phyloP scores from a whole-genome alignment of 2,113 vertebrate genomes.

The Megatriorchis doriae region DNA sequence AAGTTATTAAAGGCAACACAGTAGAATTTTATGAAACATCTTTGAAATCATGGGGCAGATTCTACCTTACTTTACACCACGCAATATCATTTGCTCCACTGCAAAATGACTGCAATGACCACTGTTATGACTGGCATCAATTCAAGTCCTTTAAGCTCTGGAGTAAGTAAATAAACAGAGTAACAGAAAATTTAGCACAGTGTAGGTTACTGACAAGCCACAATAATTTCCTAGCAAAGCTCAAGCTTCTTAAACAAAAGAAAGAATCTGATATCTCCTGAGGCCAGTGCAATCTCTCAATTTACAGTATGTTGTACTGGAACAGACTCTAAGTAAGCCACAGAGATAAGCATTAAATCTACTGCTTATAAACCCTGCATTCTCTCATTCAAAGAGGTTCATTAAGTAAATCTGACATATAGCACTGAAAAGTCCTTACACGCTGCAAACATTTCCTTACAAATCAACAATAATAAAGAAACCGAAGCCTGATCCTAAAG shows the following conservation, averaged over 20 bases:
- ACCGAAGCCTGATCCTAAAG: background rate
- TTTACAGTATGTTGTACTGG: background rate
- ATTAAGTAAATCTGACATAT: background rate
- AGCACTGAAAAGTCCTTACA: background rate
- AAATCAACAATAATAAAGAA: constrained; percentile 24
- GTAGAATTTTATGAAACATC: background rate
- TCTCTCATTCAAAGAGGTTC: background rate
- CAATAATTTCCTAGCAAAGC: background rate
- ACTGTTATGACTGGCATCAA: background rate
- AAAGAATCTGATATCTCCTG: background rate
- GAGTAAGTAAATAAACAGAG: background rate
- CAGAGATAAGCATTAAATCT: background rate
- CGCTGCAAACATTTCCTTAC: background rate
- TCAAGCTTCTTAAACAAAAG: background rate
- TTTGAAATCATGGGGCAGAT: background rate
- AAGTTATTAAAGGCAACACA: background rate
- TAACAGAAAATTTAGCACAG: background rate
- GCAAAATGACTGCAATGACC: background rate
- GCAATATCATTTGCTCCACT: background rate
- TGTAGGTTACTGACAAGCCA: background rate
- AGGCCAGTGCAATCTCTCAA: background rate
- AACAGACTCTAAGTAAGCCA: background rate
- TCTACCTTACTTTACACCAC: background rate
- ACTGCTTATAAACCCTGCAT: background rate
- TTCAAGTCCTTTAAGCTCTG: background rate